Base-by-base conservation (phyloP, 1,140 invertebrate species). In the Saccostrea echinata region DNA sequence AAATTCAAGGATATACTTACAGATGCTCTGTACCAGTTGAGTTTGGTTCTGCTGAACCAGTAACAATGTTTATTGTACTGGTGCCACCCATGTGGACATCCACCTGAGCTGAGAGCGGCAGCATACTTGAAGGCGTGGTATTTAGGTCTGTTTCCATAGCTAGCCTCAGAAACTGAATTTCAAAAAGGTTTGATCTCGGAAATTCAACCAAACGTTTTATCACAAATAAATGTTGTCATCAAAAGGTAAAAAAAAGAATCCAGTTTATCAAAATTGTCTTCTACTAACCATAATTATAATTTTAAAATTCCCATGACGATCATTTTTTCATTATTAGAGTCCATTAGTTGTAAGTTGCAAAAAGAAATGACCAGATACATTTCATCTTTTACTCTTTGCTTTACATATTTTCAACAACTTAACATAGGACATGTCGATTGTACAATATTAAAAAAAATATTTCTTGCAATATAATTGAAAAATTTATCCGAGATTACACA, bases 31-130 rank as follows among this genome's bases (percentile, higher is more conserved):
- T 82, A 87, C 86, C 86, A 87, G 51, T 52, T 61, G 51, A 61
- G 76, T 61, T 87, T 83, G 18, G 64, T 52, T 55, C 52, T 61
- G 53, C 86, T 87, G 80, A 87, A 87, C 51, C 52, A 87, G 35
- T 84, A 84, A 61, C 83, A 84, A 35, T 43, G 35, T 8, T 27
- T 27, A 24, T 33, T 27, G 52, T 84, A 84, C 16, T 55, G 83
- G 24, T 52, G 35, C 35, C n/a, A 52, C 11, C 35, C 35, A 3
- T 43, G 81, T 24, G 33, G 33, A 51, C 81, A 83, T n/a, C 81
- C 81, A 27, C 52, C 30, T n/a, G 43, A 12, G 16, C 13, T 30
- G 30, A 30, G 8, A 16, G 68, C 68, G 3, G 68, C 68, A 16
- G 68, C 68, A 13, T 76, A 76, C 68, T 76, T 76, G 30, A 76